Evolutionary conservation across 2,797 vertebrate species (phyloP).

Genomic region (Myripristis murdjan): DNA sequence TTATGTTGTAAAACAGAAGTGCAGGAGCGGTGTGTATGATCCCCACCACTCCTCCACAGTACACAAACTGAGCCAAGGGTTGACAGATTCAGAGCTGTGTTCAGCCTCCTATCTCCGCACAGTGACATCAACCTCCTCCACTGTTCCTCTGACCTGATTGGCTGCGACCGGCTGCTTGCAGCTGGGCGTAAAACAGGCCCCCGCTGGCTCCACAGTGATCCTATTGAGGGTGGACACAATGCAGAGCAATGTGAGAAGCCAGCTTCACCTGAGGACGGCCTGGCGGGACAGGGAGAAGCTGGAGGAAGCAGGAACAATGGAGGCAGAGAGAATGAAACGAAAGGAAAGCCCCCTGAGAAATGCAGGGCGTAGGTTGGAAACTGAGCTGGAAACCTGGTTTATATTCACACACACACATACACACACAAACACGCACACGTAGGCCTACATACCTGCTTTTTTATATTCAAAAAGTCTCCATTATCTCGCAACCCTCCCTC

Average conservation of each 20-base stretch:
- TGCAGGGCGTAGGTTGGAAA: constrained; percentile 62
- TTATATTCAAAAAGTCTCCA: constrained; percentile 29
- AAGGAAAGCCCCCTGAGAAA: constrained; percentile 86
- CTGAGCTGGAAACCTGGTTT: constrained; percentile 64
- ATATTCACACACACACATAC: constrained; percentile 20
- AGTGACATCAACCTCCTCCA: constrained; percentile 43
- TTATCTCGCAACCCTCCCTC: constrained; percentile 19
- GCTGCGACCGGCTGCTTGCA: constrained; percentile 12
- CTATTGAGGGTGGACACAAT: constrained; percentile 71
- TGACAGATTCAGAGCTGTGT: constrained; percentile 12
- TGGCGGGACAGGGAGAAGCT: constrained; percentile 41
- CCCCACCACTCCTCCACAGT: neutral
- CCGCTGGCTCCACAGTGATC: constrained; percentile 57
- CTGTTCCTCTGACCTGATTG: constrained; percentile 43
- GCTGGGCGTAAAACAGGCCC: constrained; percentile 39
- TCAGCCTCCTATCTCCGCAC: constrained; percentile 7
- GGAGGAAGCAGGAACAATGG: constrained; percentile 79
- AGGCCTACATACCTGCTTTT: neutral
- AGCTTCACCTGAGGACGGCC: constrained; percentile 63
- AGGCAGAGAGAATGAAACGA: constrained; percentile 71
- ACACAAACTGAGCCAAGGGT: neutral
- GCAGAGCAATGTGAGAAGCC: constrained; percentile 69
- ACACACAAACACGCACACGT: constrained; percentile 16
- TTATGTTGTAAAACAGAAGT: neutral
- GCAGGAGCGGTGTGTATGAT: no score